Base-by-base conservation (phyloP, 1,140 invertebrate genomes). In the Bombus terrestris region DNA sequence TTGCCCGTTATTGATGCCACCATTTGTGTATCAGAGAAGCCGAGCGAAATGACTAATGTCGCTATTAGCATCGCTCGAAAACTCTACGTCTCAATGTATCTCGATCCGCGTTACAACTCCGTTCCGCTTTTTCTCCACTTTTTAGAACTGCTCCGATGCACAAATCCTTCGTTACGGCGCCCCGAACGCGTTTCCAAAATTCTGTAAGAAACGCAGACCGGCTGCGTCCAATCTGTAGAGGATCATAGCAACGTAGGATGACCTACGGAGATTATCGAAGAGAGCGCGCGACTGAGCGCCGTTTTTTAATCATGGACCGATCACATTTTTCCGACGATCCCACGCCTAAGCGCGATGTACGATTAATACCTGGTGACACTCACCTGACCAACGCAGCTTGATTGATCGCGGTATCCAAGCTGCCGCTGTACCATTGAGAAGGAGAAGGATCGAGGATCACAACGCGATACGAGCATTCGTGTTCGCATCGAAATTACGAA, bases 11-110 rank as follows among this genome's bases (percentile, higher is more conserved):
- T 92, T 94, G 92, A 93, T 94, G 92, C 93, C 88, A 94, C 93
- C 93, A 94, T 94, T 94, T 93, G 92, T 93, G 90, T 94, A 94
- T 94, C 93, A 91, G 90, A 84, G 85, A 91, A 76, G 87, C 88
- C 84, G 85, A 87, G 85, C 74, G 89, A 94, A 93, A 94, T 93
- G 93, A 94, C 90, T 94, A 93, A 94, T 94, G 93, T 92, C 90
- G 93, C 93, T 94, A 93, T 94, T 94, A 94, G 92, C 86, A 47
- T 71, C 69, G 66, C n/a, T 73, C 89, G 75, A 91, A 93, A 89
- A 89, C 85, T 79, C 85, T 78, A 92, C 90, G 86, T 93, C 90
- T 93, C 92, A 91, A 93, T 92, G 87, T 89, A 86, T 88, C 84
- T 74, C 72, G 79, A 74, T 41, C 47, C 79, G 87, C 86, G 76